These are phyloP conservation scores for Eurystomus glaucurus DNA, from an alignment of 2,797 vertebrate genomes.

Conservation along the genomic window DNA sequence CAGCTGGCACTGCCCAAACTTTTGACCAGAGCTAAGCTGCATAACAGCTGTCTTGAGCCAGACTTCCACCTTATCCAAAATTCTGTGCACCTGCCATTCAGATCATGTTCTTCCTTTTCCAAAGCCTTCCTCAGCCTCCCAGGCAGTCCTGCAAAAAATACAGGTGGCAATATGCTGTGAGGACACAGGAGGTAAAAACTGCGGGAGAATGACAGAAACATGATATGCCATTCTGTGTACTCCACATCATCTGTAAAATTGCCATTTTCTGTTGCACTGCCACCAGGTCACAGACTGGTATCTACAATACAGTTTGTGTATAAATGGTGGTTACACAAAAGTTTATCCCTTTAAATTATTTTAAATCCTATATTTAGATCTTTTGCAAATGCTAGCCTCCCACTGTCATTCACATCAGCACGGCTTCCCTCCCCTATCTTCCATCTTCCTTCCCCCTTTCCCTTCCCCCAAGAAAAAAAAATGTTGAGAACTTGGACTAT, in stretches of 20 bases:
- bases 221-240: neutral
- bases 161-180: fast-evolving
- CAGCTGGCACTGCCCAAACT: neutral
- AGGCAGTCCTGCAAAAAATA: neutral
- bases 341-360: neutral
- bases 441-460: neutral
- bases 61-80: neutral
- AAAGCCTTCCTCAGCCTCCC: neutral
- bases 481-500: neutral
- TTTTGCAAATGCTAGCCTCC: neutral
- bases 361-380: neutral
- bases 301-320: neutral
- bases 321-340: neutral
- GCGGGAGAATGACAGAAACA: neutral
- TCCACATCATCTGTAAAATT: neutral
- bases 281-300: neutral
- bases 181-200: neutral
- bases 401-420: neutral
- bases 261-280: neutral
- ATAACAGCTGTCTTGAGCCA: neutral
- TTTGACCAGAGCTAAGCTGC: neutral
- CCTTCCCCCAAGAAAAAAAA: neutral
- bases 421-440: neutral
- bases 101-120: neutral
- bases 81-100: neutral